A percentile compares a stretch with the other conserved stretches of the same genome.
Evolutionary conservation across 2,888 invertebrate species (phyloP).

Genomic region (Pediacus dermestoides): DNA sequence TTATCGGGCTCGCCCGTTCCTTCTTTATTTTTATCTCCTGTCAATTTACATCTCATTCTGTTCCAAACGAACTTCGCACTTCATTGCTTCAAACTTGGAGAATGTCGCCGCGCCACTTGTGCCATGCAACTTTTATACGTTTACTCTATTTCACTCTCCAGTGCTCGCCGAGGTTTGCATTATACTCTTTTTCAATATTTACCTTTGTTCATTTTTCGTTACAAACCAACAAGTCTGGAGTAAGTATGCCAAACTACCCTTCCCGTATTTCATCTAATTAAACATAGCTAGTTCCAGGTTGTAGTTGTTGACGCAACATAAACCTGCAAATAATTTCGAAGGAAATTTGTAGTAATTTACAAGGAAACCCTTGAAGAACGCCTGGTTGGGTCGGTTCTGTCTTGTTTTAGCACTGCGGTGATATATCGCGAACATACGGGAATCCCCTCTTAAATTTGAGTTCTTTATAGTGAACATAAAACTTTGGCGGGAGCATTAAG

Average conservation of each 20-base stretch:
- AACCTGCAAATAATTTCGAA: not conserved
- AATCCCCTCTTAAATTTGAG: constrained; percentile 35
- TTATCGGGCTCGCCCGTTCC: constrained; percentile 24
- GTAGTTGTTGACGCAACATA: no score
- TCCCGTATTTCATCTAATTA: no score
- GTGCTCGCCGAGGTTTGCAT: no score
- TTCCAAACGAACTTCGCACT: constrained; percentile 27
- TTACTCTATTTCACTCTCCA: constrained; percentile 16
- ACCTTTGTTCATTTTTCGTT: no score
- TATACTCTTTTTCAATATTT: no score
- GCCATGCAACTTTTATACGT: constrained; percentile 19
- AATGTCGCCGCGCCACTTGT: constrained; percentile 9
- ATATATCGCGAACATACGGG: constrained; percentile 32
- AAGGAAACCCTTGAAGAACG: not conserved
- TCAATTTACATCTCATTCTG: constrained; percentile 38
- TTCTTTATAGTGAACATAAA: constrained; percentile 36
- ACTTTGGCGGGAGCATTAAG: constrained; percentile 33
- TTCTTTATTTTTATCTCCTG: constrained; percentile 33
- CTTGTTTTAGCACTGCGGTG: constrained; percentile 12
- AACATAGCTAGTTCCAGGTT: no score
- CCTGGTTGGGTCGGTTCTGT: no score
- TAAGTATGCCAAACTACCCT: no score
- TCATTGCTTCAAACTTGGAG: constrained; percentile 21
- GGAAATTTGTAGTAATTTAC: constrained; percentile 7
- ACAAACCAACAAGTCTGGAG: no score